Evolutionary conservation across 2,113 vertebrate species (phyloP), one percentile per base, ranked within the genome.

Genomic region (Gavia stellata): DNA sequence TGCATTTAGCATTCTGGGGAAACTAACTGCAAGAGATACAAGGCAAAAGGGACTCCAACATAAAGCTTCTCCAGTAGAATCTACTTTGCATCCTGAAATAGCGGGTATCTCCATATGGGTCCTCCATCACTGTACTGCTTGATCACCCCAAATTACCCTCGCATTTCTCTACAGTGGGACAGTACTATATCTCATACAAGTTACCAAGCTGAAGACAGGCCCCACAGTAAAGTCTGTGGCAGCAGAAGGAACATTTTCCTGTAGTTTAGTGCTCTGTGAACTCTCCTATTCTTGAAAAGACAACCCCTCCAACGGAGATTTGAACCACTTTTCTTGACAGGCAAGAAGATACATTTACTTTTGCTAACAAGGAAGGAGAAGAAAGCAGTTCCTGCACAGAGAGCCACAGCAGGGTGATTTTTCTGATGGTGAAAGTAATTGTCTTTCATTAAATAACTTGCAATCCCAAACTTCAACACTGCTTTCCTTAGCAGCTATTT

Each of bases 401-500:
- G 21, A 47, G 66, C 82, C 82, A 86, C 59, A 77, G 71, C 75
- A 47, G 33, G 55, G 52, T 94, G 90, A 87, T 91, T 92, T 86
- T 92, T 87, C 82, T 94, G 72, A 44, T 15, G 21, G 33, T 66
- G 45, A 86, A 94, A 89, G 53, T 95, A 84, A 94, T 65, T 86
- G 61, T 94, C 49, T 77, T 95, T 81, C 77, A 78, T 94, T 94
- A 93, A 96, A 78, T 86, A 93, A 83, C 79, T 77, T 93, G 68
- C 62, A 90, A 55, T 92, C 47, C 36, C 16, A 86, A 90, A 85
- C 72, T 93, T 80, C 59, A 89, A 14, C 20, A 65, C 31, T 72
- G 31, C 40, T 95, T 90, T 94, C 42, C 52, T 95, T 82, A 87
- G 81, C 36, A 87, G 58, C 83, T 95, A 66, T 95, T 95, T 95